These are phyloP conservation scores for Seira sanloemensis DNA, from an alignment of 2,888 invertebrate species.

Conservation along the genomic window DNA sequence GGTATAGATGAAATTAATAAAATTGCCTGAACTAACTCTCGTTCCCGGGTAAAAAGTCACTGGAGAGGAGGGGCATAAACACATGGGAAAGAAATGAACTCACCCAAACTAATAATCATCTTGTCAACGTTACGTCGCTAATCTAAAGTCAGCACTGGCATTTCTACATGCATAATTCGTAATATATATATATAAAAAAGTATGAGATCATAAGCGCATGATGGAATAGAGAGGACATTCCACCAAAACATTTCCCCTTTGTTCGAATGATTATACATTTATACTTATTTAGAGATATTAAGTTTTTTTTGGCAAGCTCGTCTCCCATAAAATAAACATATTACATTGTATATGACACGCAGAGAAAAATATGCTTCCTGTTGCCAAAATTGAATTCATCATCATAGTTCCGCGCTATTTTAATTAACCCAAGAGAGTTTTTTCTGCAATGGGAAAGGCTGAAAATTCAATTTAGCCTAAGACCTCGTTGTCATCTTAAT, in stretches of 20 bases:
- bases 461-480: conserved; percentile 59
- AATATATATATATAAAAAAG: neutral
- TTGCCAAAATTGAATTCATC: conserved; percentile 1
- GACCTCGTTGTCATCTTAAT: conserved; percentile 19
- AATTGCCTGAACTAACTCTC: neutral
- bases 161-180: no score
- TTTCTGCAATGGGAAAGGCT: conserved; percentile 22
- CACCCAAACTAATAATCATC: neutral
- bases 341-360: neutral
- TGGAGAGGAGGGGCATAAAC: neutral
- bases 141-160: no score
- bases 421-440: conserved; percentile 55
- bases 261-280: neutral
- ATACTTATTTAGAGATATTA: neutral
- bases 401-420: conserved; percentile 20
- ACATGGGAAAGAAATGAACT: neutral
- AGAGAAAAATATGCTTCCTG: neutral
- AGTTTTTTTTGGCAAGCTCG: neutral
- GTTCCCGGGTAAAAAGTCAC: neutral
- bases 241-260: no score
- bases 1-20: conserved; percentile 5
- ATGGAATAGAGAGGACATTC: neutral
- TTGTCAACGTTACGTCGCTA: no score
- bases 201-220: neutral
- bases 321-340: no score